Conservation (phyloP, 2,113 vertebrate genomes). For the Todiramphus saurophagus region DNA sequence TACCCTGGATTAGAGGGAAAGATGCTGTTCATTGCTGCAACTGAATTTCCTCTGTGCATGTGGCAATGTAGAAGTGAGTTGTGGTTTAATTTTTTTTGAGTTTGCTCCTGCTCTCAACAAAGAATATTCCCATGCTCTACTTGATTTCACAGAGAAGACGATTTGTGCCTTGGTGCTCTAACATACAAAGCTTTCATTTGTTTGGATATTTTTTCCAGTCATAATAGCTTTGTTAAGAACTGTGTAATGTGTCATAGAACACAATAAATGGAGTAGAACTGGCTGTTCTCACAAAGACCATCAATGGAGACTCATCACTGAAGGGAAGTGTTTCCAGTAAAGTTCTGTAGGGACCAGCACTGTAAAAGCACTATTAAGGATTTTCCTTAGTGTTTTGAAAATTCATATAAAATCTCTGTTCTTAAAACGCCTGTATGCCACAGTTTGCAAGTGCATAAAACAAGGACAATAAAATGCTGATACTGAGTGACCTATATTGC, state of each 20-base stretch:
- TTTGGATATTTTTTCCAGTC: slow-evolving; percentile 14
- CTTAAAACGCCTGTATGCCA: not conserved
- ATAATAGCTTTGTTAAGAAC: slow-evolving; percentile 41
- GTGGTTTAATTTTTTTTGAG: not conserved
- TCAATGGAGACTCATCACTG: slow-evolving; percentile 24
- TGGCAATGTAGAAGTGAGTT: not conserved
- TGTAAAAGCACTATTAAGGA: not conserved
- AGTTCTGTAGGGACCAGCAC: not conserved
- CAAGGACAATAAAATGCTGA: not conserved
- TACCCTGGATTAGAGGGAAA: not conserved
- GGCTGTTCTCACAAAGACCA: not conserved
- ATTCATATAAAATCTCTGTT: not conserved
- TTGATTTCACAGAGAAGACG: not conserved
- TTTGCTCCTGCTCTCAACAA: not conserved
- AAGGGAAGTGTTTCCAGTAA: slow-evolving; percentile 8
- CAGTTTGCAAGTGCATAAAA: not conserved
- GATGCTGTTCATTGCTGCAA: not conserved
- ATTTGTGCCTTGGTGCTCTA: slow-evolving; percentile 1
- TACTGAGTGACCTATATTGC: not conserved
- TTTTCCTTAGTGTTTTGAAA: slow-evolving; percentile 26
- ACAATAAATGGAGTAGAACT: slow-evolving; percentile 34
- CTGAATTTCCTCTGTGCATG: not conserved
- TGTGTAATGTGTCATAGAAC: not conserved
- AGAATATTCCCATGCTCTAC: not conserved
- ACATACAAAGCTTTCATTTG: slow-evolving; percentile 19